Evolutionary conservation across 2,113 vertebrate species (phyloP), one percentile per base, ranked within the genome.

Genomic region (Oenanthe oenanthe): DNA sequence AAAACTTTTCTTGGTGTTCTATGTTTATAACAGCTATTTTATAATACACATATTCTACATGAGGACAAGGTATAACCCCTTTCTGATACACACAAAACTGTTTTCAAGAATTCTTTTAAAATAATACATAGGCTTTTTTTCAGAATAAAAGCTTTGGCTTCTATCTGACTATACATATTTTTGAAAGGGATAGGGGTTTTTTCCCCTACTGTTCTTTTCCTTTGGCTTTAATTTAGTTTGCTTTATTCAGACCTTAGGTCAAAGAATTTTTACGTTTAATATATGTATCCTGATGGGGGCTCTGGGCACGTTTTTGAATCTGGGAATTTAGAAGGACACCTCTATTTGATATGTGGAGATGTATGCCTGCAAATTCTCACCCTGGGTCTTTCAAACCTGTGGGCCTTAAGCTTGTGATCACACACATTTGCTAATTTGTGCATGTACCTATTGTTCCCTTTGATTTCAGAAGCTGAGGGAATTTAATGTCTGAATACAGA

Each of bases 181-280:
- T 93, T 83, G n/a, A 73, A 89, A 94, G 47, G 17, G 40, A 78
- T 20, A 53, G 31, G 4, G 3, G 2, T 26, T 91, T 73, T 53
- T 7, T 0, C 28, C 43, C 48, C 34, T n/a, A 38, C 75, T 77
- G 40, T 63, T 83, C 71, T 88, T 89, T 92, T 82, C n/a, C 29
- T 73, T 82, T 85, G 50, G 38, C 62, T 95, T 92, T 91, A 65
- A 75, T 82, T 82, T 54, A 4, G 2, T 58, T 85, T 74, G 36
- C 38, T 93, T 92, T 91, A 70, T 88, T 83, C 71, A 76, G 74
- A 85, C 66, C 78, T 67, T 67, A 85, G 89, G 75, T 92, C 56
- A 94, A 93, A 94, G 12, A 92, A 60, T 40, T 82, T 91, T 77
- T 86, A 31, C 0, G 1, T 93, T 80, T 94, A 71, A 92, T 76